These are phyloP conservation scores for Morelia viridis DNA, from an alignment of 2,797 vertebrate species.

Conservation along the genomic window DNA sequence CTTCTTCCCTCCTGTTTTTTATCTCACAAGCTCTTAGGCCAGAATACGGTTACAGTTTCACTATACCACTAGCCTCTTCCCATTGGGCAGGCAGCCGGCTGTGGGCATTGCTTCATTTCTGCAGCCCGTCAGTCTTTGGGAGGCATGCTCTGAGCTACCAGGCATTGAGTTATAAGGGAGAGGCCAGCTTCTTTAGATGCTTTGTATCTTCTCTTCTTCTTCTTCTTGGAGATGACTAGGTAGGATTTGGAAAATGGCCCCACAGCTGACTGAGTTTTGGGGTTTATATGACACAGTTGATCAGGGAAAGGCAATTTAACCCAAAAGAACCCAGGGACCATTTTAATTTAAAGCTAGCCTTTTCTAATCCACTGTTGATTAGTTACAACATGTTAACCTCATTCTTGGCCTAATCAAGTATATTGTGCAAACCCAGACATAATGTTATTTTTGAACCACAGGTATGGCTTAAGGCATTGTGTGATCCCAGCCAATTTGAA, in stretches of 20 bases:
- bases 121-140: no score
- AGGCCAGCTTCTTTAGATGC: no score
- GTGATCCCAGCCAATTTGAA: background rate
- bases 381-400: background rate
- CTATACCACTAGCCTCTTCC: no score
- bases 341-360: background rate
- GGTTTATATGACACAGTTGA: background rate
- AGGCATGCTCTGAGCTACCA: no score
- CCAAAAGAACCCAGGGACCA: background rate
- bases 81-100: no score
- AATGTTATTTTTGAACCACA: background rate
- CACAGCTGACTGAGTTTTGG: background rate
- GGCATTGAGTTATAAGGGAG: no score
- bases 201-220: background rate
- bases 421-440: background rate
- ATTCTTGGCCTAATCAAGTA: background rate
- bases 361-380: background rate
- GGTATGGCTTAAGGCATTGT: background rate
- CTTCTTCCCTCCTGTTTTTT: no score
- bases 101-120: no score
- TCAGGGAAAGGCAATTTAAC: background rate
- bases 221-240: background rate
- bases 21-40: no score
- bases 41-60: no score
- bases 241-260: background rate